These are phyloP conservation scores for Trachelipus rathkii DNA, from an alignment of 1,140 invertebrate genomes.

Conservation along the genomic window DNA sequence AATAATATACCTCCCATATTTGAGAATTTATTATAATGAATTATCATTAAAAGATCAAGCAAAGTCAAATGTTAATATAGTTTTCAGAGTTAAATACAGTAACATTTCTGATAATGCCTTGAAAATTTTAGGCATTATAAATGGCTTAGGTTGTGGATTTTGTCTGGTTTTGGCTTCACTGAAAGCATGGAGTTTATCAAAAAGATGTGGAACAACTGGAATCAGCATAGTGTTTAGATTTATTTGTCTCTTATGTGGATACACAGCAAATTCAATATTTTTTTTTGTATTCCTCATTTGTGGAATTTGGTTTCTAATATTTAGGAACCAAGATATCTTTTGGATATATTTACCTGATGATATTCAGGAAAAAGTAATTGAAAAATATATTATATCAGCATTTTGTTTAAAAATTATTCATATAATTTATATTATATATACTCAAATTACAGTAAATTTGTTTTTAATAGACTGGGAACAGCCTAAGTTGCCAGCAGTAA, in stretches of 20 bases:
- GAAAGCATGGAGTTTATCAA: background rate
- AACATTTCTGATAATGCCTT: no score
- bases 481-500: constrained; percentile 52
- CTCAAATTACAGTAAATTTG: constrained; percentile 65
- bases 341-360: constrained; percentile 59
- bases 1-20: constrained; percentile 59
- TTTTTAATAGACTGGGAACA: constrained; percentile 88
- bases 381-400: constrained; percentile 61
- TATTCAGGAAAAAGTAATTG: constrained; percentile 57
- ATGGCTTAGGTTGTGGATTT: no score
- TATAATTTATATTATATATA: constrained; percentile 61
- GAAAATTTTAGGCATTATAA: no score
- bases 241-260: constrained; percentile 59
- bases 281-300: constrained; percentile 60
- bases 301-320: constrained; percentile 67
- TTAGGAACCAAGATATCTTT: constrained; percentile 64
- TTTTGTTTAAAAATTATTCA: constrained; percentile 66
- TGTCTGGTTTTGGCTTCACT: constrained; percentile 10
- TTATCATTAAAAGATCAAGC: constrained; percentile 51
- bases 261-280: constrained; percentile 66
- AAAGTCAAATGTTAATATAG: background rate
- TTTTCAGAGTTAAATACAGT: no score
- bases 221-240: constrained; percentile 59
- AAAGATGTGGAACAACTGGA: constrained; percentile 43
- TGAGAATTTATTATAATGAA: constrained; percentile 58